Percentiles rank a stretch among this genome's conserved stretches.
These are phyloP conservation scores for Hecatera dysodea DNA, from an alignment of 2,888 invertebrate species.

Conservation along the genomic window DNA sequence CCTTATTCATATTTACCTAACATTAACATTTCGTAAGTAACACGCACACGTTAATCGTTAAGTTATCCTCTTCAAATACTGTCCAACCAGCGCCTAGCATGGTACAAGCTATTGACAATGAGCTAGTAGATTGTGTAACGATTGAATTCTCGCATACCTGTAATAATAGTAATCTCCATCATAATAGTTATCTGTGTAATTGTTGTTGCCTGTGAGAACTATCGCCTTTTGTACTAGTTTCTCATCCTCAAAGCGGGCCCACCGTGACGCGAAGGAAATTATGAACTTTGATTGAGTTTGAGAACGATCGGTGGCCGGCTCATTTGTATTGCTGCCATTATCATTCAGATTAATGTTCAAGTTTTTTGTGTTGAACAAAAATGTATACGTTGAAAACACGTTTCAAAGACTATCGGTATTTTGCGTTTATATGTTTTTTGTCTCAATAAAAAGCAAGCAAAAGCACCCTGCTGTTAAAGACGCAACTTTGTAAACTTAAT, in stretches of 20 bases:
- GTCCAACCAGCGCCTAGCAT: neutral
- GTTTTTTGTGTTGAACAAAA: slow-evolving; percentile 24
- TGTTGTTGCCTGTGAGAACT: slow-evolving; percentile 47
- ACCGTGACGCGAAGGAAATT: slow-evolving; percentile 17
- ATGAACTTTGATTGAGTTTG: slow-evolving; percentile 31
- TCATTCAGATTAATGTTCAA: slow-evolving; percentile 41
- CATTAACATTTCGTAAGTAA: too few relatives aligned
- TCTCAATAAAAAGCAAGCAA: neutral
- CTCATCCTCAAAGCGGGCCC: neutral
- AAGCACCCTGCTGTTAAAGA: slow-evolving; percentile 6
- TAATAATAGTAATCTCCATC: slow-evolving; percentile 17
- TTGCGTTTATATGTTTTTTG: slow-evolving; percentile 1
- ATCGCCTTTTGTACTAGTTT: slow-evolving; percentile 33
- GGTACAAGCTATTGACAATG: slow-evolving; percentile 23
- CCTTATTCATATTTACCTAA: too few relatives aligned
- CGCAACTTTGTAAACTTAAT: neutral
- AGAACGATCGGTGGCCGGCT: slow-evolving; percentile 20
- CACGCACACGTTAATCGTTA: too few relatives aligned
- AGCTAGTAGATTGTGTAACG: slow-evolving; percentile 48
- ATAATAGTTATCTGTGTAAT: slow-evolving; percentile 42
- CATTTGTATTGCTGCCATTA: slow-evolving; percentile 37
- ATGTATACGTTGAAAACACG: slow-evolving; percentile 10
- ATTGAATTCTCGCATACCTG: slow-evolving; percentile 34
- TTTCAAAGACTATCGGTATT: slow-evolving; percentile 5
- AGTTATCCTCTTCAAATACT: too few relatives aligned